Evolutionary conservation across 2,113 vertebrate genomes (phyloP).

Genomic region (Phaethon lepturus): DNA sequence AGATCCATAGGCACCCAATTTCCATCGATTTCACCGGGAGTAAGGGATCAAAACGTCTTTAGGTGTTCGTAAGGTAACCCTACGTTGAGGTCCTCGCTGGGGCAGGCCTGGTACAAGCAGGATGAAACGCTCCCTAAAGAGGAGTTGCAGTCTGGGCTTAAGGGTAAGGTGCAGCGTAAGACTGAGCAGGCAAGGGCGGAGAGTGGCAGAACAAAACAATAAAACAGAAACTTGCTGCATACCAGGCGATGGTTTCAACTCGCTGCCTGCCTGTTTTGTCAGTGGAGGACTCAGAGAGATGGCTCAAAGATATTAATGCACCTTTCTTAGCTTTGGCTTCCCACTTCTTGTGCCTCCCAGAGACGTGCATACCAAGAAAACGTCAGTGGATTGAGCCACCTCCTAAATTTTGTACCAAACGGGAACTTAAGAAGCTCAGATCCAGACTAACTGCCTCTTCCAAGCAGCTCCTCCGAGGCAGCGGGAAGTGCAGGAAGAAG

Average conservation of each 20-base stretch:
- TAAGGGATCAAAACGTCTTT: neutral
- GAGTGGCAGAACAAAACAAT: neutral
- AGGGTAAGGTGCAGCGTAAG: neutral
- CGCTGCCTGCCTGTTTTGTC: neutral
- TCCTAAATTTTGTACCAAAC: neutral
- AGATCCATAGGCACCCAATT: neutral
- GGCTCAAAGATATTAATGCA: neutral
- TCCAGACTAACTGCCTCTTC: neutral
- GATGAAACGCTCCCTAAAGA: neutral
- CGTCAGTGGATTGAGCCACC: neutral
- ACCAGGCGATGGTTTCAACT: neutral
- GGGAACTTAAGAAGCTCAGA: neutral
- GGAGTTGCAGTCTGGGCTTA: neutral
- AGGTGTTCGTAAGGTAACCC: neutral
- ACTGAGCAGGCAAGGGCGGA: neutral
- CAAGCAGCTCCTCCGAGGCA: neutral
- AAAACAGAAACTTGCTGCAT: neutral
- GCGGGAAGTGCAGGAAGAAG: neutral
- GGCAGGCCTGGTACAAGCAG: neutral
- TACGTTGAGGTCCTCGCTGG: neutral
- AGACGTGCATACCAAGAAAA: neutral
- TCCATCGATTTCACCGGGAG: neutral
- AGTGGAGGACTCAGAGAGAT: neutral
- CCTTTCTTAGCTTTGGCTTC: neutral
- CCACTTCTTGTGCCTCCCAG: neutral